A percentile compares a stretch with the other conserved stretches of the same genome.
Evolutionary conservation across 2,113 vertebrate species (phyloP).

Genomic region (Gasterosteus aculeatus): DNA sequence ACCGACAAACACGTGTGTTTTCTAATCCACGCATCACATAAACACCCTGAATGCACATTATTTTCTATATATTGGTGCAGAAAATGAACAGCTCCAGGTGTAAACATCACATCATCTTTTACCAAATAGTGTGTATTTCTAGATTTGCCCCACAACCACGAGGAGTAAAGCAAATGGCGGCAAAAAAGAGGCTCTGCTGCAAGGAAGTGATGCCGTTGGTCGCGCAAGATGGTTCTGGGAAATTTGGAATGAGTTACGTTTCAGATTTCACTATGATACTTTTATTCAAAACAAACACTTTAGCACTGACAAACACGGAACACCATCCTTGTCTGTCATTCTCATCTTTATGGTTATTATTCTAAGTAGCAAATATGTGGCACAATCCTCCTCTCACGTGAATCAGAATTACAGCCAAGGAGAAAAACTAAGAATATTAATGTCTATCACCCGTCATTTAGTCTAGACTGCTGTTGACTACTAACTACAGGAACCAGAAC

Average conservation of each 20-base stretch:
- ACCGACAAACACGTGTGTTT: background rate
- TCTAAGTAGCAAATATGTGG: conserved; percentile 20
- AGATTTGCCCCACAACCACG: background rate
- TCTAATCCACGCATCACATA: background rate
- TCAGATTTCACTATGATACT: conserved; percentile 12
- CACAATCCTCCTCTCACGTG: conserved; percentile 22
- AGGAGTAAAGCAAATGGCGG: background rate
- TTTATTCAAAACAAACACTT: background rate
- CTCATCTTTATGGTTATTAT: conserved; percentile 3
- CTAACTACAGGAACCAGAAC: conserved; percentile 31
- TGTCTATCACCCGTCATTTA: conserved; percentile 26
- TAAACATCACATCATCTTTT: background rate
- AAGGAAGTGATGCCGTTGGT: background rate
- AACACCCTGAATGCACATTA: background rate
- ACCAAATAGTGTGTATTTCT: conserved; percentile 7
- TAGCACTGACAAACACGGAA: background rate
- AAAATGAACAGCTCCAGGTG: background rate
- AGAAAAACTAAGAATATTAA: conserved; percentile 45
- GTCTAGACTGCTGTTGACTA: conserved; percentile 38
- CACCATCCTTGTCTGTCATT: background rate
- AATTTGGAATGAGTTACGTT: conserved; percentile 14
- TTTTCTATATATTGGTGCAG: background rate
- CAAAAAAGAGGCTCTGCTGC: background rate
- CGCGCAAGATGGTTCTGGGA: conserved; percentile 15
- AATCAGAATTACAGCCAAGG: conserved; percentile 19